Base-by-base conservation (phyloP, 2,113 vertebrate species). In the Pollimyrus isidori region DNA sequence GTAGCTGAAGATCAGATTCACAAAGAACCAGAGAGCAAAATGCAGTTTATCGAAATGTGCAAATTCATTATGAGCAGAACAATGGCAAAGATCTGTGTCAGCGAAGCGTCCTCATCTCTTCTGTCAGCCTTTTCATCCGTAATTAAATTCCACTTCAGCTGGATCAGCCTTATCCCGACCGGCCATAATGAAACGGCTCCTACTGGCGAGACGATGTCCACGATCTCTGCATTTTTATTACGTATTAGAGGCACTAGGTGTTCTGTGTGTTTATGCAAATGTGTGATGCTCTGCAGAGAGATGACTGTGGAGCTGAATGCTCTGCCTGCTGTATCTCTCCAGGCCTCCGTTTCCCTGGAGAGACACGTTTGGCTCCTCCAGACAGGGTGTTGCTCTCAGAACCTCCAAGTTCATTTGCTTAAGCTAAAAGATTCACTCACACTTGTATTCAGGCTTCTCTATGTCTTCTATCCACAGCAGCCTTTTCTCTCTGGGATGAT, bases 261-360 rank as follows among this genome's bases (percentile, higher is more conserved):
- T 15, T n/a, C 48, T 86, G 23, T 86, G 23, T 86, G 23, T 46
- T 86, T 50, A 86, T 86, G 83, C 83, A 86, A 86, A 85, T 85
- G 83, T 15, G 26, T 50, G 9, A 10, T 26, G 10, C 23, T 86
- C 45, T 30, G 7, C 82, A 6, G 83, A 49, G 83, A 50, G 48
- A 86, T 50, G 23, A 86, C 21, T 30, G 1, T n/a, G 48, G 83
- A 48, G 45, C 42, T 50, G n/a, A 26, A 26, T 26, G 58, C 23
- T 9, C 0, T 30, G n/a, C 10, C 62, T 30, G n/a, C 46, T 1
- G 21, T 26, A 6, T 26, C 45, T 50, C 46, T 49, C 0, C 30
- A 80, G 30, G 73, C 35, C 35, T 42, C 73, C 15, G 26, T 76
- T 42, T 15, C 35, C 73, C 11, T 35, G 35, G 73, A 42, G 35